Percentiles rank a stretch among this genome's conserved stretches.
phyloP scores from a whole-genome alignment of 2,797 vertebrate species.

The Oreochromis mossambicus region DNA sequence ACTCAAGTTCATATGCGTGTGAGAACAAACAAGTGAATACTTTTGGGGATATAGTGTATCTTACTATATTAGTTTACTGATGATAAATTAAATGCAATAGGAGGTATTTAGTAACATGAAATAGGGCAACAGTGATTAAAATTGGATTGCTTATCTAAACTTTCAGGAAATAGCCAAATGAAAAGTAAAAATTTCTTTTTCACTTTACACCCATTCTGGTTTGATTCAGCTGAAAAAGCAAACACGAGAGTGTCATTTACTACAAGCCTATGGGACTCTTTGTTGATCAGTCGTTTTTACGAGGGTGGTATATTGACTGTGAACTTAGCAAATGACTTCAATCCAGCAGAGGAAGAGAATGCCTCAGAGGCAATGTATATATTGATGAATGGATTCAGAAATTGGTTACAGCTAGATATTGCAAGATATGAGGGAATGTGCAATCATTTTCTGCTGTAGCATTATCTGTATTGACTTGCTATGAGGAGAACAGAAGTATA shows the following conservation, averaged over 20 bases:
- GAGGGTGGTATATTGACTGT: constrained; percentile 41
- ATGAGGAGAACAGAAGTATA: not conserved
- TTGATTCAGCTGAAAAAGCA: not conserved
- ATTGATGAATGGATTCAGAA: constrained; percentile 17
- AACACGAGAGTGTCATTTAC: constrained; percentile 7
- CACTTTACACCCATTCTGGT: not conserved
- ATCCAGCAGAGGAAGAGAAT: constrained; percentile 2
- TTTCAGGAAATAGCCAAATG: not conserved
- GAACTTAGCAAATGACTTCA: constrained; percentile 45
- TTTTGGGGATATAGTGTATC: not conserved
- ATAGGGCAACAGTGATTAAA: not conserved
- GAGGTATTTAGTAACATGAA: not conserved
- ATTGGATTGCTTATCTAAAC: not conserved
- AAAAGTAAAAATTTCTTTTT: not conserved
- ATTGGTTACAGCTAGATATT: constrained; percentile 3
- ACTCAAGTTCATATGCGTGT: not conserved
- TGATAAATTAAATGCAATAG: not conserved
- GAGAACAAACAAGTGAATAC: not conserved
- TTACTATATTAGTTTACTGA: not conserved
- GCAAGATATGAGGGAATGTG: not conserved
- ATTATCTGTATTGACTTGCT: not conserved
- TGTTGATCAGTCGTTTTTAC: constrained; percentile 31
- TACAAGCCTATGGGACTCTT: constrained; percentile 3
- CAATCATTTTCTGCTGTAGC: not conserved
- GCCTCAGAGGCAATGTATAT: not conserved